phyloP scores from a whole-genome alignment of 2,113 vertebrate genomes.

The Labeo catla region DNA sequence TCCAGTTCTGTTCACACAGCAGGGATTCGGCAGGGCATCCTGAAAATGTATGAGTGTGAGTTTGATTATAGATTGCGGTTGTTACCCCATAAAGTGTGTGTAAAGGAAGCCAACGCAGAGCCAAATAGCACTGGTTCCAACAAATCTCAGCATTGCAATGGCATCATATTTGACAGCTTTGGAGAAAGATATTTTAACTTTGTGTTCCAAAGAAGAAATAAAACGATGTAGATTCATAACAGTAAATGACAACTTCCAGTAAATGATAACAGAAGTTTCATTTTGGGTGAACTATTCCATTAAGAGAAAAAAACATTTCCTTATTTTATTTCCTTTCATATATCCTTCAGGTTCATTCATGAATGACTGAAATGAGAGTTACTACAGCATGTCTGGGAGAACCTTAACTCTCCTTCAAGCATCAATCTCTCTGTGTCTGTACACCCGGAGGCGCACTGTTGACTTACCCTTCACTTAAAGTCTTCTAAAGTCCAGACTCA shows the following conservation, averaged over 20 bases:
- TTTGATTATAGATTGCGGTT: background rate
- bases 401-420: background rate
- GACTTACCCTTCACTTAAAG: slow-evolving; percentile 40
- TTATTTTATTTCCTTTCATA: background rate
- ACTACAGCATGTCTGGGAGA: slow-evolving; percentile 12
- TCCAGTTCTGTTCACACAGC: background rate
- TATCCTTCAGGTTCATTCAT: background rate
- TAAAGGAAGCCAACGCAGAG: background rate
- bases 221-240: background rate
- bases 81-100: background rate
- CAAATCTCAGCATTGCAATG: too few relatives aligned
- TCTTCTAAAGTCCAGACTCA: slow-evolving; percentile 38
- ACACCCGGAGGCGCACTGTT: slow-evolving; percentile 21
- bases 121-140: too few relatives aligned
- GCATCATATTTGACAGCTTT: too few relatives aligned
- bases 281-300: background rate
- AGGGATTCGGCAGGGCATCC: background rate
- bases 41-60: background rate
- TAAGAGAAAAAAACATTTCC: background rate
- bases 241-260: background rate
- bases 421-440: slow-evolving; percentile 32
- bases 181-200: background rate
- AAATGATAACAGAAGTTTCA: background rate
- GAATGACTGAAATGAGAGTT: background rate
- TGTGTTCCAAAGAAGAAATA: background rate